These are phyloP conservation scores for Anolis sagrei DNA, from an alignment of 2,113 vertebrate species.

Conservation along the genomic window DNA sequence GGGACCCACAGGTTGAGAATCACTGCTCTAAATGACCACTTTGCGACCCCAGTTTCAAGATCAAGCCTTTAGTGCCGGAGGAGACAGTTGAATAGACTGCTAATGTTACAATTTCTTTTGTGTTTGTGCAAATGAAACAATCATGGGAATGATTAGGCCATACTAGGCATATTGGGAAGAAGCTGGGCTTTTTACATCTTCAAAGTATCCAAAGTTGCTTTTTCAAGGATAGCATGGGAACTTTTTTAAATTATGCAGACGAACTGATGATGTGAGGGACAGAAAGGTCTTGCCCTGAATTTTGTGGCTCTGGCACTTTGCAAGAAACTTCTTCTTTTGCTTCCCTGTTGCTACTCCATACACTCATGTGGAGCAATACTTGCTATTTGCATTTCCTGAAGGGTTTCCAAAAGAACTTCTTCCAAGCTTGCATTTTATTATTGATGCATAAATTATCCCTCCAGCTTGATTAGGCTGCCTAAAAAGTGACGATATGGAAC, in stretches of 20 bases:
- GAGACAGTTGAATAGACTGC: too few species aligned
- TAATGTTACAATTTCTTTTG: not conserved
- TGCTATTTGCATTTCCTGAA: constrained; percentile 20
- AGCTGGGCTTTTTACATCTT: not conserved
- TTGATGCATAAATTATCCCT: constrained; percentile 30
- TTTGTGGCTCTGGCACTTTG: not conserved
- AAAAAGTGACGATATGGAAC: constrained; percentile 27
- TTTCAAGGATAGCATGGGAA: not conserved
- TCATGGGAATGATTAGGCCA: not conserved
- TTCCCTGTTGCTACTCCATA: not conserved
- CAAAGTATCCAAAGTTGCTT: not conserved
- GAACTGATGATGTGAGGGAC: not conserved
- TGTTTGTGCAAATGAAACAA: not conserved
- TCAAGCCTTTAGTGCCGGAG: too few species aligned
- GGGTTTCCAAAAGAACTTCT: constrained; percentile 11
- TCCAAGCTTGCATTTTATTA: constrained; percentile 28
- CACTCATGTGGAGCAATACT: not conserved
- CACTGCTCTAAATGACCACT: too few species aligned
- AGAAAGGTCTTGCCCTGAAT: not conserved
- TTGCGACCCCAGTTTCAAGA: too few species aligned
- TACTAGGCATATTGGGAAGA: not conserved
- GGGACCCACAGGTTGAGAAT: too few species aligned
- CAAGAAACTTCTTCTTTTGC: not conserved
- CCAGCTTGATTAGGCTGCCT: constrained; percentile 31
- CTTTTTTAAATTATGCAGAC: not conserved